Base-by-base conservation (phyloP, 2,113 vertebrate genomes). In the Stegastes partitus region DNA sequence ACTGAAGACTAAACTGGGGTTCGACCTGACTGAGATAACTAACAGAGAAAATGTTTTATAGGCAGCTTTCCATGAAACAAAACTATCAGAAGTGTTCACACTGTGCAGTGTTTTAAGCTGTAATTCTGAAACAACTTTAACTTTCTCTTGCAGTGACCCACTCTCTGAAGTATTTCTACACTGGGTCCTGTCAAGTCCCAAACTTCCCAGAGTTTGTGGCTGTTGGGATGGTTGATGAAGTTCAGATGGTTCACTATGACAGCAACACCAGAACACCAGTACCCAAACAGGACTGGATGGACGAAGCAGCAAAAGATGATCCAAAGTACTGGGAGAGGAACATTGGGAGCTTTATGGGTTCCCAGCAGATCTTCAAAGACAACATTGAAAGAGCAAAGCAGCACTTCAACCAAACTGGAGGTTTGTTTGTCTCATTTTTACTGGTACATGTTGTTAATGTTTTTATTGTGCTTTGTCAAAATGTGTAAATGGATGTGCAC, bases 211-310 rank as follows among this genome's bases (percentile, higher is more conserved):
- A 92, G 86, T 91, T 63, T 44, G 73, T 84, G 22, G 0, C 0
- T 69, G 81, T 88, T 21, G 83, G 74, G 1, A 7, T 83, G 64
- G 2, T 92, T 54, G 82, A 93, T 58, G 83, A 68, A 0, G n/a
- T 49, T 68, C 14, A 63, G 49, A 69, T 87, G 0, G 0, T 0
- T 31, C n/a, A 85, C 31, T 92, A 63, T 12, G 90, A 93, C 84
- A 90, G 87, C 11, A 65, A 73, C 44, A 79, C n/a, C 11, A 53
- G 4, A 44, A 80, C 1, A 71, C 0, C 0, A 4, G 51, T 18
- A 3, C 3, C 77, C n/a, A 90, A 77, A 79, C 85, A 86, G 62
- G 82, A 87, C 66, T 91, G 90, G 85, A 56, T 86, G 77, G 31
- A 9, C 1, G 28, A 28, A 18, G 2, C 31, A 23, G 12, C 26